A percentile compares a stretch with the other conserved stretches of the same genome.
Conservation (phyloP, 2,113 vertebrate genomes). For the Recurvirostra avosetta region DNA sequence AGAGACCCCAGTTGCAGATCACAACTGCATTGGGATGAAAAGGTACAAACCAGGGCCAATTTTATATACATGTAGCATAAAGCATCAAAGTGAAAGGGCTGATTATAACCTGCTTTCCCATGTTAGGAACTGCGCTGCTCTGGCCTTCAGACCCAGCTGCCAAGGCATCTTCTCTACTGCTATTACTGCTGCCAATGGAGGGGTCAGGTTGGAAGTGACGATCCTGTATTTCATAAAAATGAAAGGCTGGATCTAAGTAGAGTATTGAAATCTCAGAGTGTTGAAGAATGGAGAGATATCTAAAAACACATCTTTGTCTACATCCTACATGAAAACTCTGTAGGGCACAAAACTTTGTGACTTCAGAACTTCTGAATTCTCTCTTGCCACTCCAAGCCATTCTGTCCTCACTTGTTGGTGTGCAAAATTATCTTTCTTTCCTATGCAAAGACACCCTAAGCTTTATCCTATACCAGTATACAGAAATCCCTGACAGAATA, state of each 20-base stretch:
- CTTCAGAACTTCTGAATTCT: background rate
- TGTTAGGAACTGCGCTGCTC: background rate
- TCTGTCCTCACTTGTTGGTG: background rate
- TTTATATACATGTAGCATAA: background rate
- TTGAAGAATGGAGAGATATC: background rate
- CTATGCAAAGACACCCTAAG: background rate
- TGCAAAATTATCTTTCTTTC: background rate
- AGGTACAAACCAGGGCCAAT: background rate
- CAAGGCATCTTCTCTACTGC: background rate
- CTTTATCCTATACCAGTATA: background rate
- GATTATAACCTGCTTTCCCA: background rate
- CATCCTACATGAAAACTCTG: background rate
- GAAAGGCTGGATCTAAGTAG: background rate
- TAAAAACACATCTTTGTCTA: accelerated
- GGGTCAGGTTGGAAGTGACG: background rate
- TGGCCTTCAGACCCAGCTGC: background rate
- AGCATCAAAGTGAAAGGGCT: background rate
- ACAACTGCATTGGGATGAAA: background rate
- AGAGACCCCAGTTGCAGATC: background rate
- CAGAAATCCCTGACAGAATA: background rate
- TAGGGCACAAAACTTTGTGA: background rate
- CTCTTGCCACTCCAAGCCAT: background rate
- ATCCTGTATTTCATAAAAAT: background rate
- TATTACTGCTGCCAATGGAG: background rate
- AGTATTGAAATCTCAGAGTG: background rate